Conservation (phyloP, 2,888 invertebrate species). For the Dicyrtomina minuta region DNA sequence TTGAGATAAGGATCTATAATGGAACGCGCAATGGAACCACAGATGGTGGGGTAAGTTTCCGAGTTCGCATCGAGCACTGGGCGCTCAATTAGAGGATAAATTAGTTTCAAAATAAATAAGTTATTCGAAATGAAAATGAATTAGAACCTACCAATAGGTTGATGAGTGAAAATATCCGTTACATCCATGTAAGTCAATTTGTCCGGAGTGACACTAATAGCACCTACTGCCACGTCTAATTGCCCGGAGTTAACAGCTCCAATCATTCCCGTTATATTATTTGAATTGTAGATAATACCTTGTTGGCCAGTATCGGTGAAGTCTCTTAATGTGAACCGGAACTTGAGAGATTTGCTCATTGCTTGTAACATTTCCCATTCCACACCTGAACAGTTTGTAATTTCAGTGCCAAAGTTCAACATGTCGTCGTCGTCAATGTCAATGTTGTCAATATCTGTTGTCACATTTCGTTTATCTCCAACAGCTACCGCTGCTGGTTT, state of each 20-base stretch:
- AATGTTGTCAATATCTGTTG: not conserved
- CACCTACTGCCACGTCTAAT: slow-evolving; percentile 45
- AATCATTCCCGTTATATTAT: slow-evolving; percentile 44
- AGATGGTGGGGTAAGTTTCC: no score
- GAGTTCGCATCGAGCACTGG: no score
- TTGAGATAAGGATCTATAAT: no score
- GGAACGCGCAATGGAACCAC: no score
- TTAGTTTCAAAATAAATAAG: no score
- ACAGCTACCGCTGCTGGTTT: slow-evolving; percentile 8
- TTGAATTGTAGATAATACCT: slow-evolving; percentile 3
- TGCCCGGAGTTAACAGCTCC: slow-evolving; percentile 33
- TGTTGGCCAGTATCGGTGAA: slow-evolving; percentile 28
- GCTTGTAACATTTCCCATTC: slow-evolving; percentile 48
- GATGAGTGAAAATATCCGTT: slow-evolving; percentile 42
- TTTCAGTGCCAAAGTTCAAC: no score
- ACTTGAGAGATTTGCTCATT: slow-evolving; percentile 41
- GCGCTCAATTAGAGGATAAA: no score
- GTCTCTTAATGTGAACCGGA: slow-evolving; percentile 39
- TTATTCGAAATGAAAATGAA: no score
- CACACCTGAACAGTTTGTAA: slow-evolving; percentile 38
- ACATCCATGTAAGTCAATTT: slow-evolving; percentile 41
- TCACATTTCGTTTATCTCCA: not conserved
- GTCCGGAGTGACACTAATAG: slow-evolving; percentile 42
- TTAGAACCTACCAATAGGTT: slow-evolving; percentile 46
- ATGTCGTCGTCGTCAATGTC: not conserved